Conservation (phyloP, 1,140 invertebrate genomes). For the Drosophila kurseongensis region DNA sequence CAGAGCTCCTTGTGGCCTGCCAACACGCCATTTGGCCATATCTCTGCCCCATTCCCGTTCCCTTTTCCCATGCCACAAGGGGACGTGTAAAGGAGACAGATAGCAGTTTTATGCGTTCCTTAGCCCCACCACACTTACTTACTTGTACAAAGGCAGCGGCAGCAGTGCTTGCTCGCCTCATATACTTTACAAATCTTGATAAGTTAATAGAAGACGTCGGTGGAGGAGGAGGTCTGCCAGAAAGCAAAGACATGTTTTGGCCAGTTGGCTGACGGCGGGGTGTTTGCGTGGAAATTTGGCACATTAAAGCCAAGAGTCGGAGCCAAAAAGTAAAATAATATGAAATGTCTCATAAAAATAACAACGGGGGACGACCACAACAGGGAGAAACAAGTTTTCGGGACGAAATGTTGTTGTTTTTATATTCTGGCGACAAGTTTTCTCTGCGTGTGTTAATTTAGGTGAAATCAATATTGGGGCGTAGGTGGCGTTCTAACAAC, state of each 20-base stretch:
- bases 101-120: conserved; percentile 71
- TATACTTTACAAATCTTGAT: conserved; percentile 83
- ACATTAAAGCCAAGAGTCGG: conserved; percentile 59
- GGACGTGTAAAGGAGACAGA: conserved; percentile 76
- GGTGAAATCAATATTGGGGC: conserved; percentile 70
- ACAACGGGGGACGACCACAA: conserved; percentile 57
- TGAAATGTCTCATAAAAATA: conserved; percentile 78
- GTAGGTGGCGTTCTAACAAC: conserved; percentile 49
- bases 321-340: conserved; percentile 73
- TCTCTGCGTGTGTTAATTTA: conserved; percentile 71
- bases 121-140: conserved; percentile 17
- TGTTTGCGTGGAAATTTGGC: conserved; percentile 52
- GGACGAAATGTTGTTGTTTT: conserved; percentile 16
- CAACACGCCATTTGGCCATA: conserved; percentile 71
- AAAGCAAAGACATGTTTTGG: conserved; percentile 81
- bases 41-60: conserved; percentile 30
- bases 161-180: conserved; percentile 43
- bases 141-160: neutral
- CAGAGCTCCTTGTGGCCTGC: conserved; percentile 57
- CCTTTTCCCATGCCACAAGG: neutral
- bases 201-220: conserved; percentile 66
- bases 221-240: conserved; percentile 24
- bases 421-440: conserved; percentile 29
- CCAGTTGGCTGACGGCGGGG: conserved; percentile 46
- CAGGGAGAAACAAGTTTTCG: conserved; percentile 42